Percentiles rank a stretch among this genome's conserved stretches.
These are phyloP conservation scores for Macropodus opercularis DNA, from an alignment of 2,797 vertebrate genomes.

Conservation along the genomic window DNA sequence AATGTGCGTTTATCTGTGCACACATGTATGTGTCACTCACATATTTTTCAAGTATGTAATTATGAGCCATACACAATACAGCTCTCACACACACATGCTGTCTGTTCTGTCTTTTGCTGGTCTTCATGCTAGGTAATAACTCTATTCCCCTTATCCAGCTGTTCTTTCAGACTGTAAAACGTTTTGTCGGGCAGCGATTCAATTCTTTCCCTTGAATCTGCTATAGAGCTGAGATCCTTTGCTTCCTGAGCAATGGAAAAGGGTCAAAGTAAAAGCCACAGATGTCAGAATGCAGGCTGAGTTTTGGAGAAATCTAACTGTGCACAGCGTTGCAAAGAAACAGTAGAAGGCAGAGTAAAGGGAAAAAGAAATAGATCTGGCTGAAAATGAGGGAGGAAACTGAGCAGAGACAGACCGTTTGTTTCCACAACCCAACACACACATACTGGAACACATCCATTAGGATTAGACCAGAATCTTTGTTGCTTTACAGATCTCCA, in stretches of 20 bases:
- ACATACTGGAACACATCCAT: conserved; percentile 55
- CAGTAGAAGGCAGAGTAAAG: conserved; percentile 61
- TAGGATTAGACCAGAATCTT: conserved; percentile 43
- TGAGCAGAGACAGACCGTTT: conserved; percentile 51
- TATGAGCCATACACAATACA: conserved; percentile 43
- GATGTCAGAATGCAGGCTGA: conserved; percentile 62
- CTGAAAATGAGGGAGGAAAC: conserved; percentile 67
- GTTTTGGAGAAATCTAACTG: conserved; percentile 66
- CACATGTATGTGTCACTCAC: conserved; percentile 62
- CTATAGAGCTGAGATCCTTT: conserved; percentile 44
- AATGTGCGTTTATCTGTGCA: conserved; percentile 30
- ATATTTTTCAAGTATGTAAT: conserved; percentile 34
- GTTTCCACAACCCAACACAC: conserved; percentile 59
- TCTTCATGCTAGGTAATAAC: conserved; percentile 23
- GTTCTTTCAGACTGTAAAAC: conserved; percentile 52
- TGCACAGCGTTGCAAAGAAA: conserved; percentile 53
- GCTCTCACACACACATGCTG: too few relatives aligned
- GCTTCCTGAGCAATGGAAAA: conserved; percentile 70
- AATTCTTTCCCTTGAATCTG: conserved; percentile 37
- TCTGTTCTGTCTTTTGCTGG: conserved; percentile 29
- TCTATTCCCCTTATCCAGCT: conserved; percentile 64
- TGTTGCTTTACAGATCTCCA: conserved; percentile 43
- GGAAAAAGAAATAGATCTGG: conserved; percentile 73
- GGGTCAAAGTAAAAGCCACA: conserved; percentile 75
- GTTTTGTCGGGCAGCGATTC: conserved; percentile 27